Base-by-base conservation (phyloP, 37 sponge, comb jelly and placozoan species). In the Geodia barretti region DNA sequence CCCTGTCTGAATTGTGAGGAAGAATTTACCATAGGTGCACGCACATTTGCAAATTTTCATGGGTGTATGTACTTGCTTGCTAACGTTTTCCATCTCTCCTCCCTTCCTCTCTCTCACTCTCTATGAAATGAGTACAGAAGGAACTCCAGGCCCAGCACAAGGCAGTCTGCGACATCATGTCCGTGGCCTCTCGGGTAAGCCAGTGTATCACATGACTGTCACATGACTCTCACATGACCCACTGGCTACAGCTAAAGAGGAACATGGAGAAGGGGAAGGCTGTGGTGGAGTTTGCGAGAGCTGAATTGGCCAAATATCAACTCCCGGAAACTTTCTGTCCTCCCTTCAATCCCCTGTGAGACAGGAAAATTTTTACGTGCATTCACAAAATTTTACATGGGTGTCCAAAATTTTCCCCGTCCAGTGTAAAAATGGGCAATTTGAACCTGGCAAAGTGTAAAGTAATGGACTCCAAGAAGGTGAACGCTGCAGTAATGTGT, bases 391-490 rank as follows among this genome's bases (percentile, higher is more conserved):
- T n/a, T n/a, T n/a, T n/a, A n/a, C n/a, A 30, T 34, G 33, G 3
- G 8, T 26, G 17, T 62, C 8, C 9, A 8, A 63, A 26, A 23
- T 29, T 36, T 19, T 33, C 4, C 64, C 21, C 5, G 43, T 79
- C 7, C 68, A 88, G 88, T 23, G 20, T 87, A 17, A 75, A n/a
- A 36, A 87, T 91, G 79, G 91, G 95, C 1, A 30, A 70, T 20
- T 64, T 94, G 7, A 39, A 84, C 19, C 40, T 88, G 0, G 64
- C 73, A 54, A 84, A 84, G 59, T 68, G 84, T 41, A 80, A 79
- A 64, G 90, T 84, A 62, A 96, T 96, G 97, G 93, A 93, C 68
- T 96, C 97, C 1, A 96, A 96, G 84, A 96, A 96, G 88, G 94
- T 94, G 47, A 58, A 58, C 19, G 11, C 19, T n/a, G n/a, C n/a